Percentiles rank a stretch among this genome's conserved stretches.
Conservation (phyloP, 2,888 invertebrate species). For the Acleris holmiana region DNA sequence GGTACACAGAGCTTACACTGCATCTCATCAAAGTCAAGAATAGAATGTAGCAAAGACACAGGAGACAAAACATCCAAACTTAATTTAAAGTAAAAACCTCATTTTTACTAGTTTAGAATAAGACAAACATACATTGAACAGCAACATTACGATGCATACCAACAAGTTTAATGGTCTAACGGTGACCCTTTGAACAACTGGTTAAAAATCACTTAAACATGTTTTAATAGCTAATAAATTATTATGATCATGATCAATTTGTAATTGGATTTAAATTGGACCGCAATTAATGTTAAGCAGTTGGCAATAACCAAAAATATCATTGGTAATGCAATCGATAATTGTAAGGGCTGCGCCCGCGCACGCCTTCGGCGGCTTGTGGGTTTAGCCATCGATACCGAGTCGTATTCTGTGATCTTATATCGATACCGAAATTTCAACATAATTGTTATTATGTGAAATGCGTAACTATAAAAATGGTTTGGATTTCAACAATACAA, state of each 20-base stretch:
- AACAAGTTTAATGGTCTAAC: no score
- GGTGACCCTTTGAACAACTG: background rate
- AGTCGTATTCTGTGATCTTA: constrained; percentile 12
- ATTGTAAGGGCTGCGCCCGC: constrained; percentile 59
- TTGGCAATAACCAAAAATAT: constrained; percentile 21
- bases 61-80: no score
- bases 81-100: no score
- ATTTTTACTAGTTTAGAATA: no score
- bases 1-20: no score
- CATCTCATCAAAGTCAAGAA: no score
- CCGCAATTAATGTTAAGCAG: constrained; percentile 5
- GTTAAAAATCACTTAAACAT: background rate
- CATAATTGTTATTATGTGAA: constrained; percentile 13
- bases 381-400: constrained; percentile 18
- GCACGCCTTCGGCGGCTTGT: constrained; percentile 48
- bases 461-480: background rate
- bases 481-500: no score
- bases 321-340: constrained; percentile 30
- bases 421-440: constrained; percentile 21
- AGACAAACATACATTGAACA: no score
- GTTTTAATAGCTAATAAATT: background rate
- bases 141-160: no score
- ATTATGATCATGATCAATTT: constrained; percentile 4
- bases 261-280: constrained; percentile 7
- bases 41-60: no score